Evolutionary conservation across 2,797 vertebrate species (phyloP).

Genomic region (Melanotaenia pygmaea): DNA sequence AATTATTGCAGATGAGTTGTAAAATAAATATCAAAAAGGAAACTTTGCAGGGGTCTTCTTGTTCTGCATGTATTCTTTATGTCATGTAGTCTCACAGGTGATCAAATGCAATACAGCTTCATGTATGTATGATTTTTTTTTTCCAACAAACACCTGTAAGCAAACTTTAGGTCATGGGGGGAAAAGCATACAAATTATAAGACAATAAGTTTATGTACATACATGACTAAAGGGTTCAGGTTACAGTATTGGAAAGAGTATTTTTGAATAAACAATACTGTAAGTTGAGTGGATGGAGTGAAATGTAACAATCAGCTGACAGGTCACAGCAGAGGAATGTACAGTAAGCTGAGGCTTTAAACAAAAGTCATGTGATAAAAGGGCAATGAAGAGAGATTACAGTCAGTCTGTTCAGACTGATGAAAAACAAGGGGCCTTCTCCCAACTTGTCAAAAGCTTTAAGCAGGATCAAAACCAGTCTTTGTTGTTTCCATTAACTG

Average conservation of each 20-base stretch:
- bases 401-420: conserved; percentile 51
- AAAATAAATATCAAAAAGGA: conserved; percentile 90
- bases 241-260: background rate
- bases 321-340: conserved; percentile 71
- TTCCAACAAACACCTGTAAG: background rate
- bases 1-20: conserved; percentile 96
- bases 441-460: conserved; percentile 47
- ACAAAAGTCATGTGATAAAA: conserved; percentile 77
- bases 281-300: conserved; percentile 30
- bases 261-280: conserved; percentile 18
- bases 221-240: background rate
- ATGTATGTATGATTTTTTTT: background rate
- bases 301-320: conserved; percentile 73
- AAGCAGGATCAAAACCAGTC: conserved; percentile 37
- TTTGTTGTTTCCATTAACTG: conserved; percentile 37
- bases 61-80: conserved; percentile 7
- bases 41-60: conserved; percentile 68
- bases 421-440: conserved; percentile 67
- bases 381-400: conserved; percentile 72
- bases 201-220: background rate
- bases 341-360: conserved; percentile 74
- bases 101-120: background rate
- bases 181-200: conserved; percentile 6
- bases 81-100: background rate
- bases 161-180: background rate